These are phyloP conservation scores for Caenorhabditis macrosperma DNA, from an alignment of 2,888 invertebrate genomes.

Conservation along the genomic window DNA sequence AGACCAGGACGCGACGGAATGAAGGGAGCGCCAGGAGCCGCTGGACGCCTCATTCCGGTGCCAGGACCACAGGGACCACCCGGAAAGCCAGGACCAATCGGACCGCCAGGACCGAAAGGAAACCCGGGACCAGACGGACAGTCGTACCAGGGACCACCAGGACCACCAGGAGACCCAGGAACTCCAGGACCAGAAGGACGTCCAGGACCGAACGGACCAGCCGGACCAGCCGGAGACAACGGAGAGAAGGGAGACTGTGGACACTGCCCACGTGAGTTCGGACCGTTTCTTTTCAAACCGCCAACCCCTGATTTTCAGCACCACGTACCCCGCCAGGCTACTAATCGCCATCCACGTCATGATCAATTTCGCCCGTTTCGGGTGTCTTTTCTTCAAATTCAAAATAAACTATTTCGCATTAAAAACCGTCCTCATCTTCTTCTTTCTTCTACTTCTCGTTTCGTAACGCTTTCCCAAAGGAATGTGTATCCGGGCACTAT, in stretches of 20 bases:
- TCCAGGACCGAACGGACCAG: conserved; percentile 70
- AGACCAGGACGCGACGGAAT: conserved; percentile 74
- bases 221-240: conserved; percentile 72
- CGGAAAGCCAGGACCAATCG: conserved; percentile 71
- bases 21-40: conserved; percentile 74
- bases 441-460: conserved; percentile 1
- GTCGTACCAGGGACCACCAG: conserved; percentile 73
- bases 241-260: conserved; percentile 73
- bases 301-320: conserved; percentile 53
- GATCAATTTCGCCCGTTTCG: conserved; percentile 61
- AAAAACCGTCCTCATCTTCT: not conserved
- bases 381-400: conserved; percentile 54
- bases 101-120: conserved; percentile 74
- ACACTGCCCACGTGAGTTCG: conserved; percentile 72
- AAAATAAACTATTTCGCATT: conserved; percentile 59
- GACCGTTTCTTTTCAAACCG: not conserved
- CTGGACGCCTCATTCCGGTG: conserved; percentile 74
- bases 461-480: not conserved
- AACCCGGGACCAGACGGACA: conserved; percentile 75
- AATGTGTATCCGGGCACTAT: conserved; percentile 22
- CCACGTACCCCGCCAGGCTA: conserved; percentile 76
- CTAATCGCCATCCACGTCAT: conserved; percentile 60
- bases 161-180: conserved; percentile 75
- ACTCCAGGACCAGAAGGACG: conserved; percentile 72
- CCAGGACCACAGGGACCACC: conserved; percentile 75